Percentiles rank a stretch among this genome's conserved stretches.
Evolutionary conservation across 2,888 invertebrate species (phyloP).

Genomic region (Prostheceraeus crozeri): DNA sequence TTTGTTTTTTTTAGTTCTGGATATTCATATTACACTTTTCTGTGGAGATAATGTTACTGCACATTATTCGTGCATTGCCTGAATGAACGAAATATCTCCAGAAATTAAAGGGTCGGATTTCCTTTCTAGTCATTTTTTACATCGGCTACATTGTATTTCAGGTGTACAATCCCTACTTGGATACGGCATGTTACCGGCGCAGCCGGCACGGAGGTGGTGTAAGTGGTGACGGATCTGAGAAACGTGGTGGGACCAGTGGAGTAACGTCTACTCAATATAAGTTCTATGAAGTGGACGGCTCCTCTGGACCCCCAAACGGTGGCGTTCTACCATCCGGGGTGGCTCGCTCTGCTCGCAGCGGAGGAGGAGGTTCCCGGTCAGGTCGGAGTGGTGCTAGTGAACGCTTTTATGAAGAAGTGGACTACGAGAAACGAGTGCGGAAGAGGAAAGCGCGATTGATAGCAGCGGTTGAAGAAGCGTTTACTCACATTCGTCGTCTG

Average conservation of each 20-base stretch:
- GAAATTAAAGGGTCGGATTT: too few relatives aligned
- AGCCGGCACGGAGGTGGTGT: neutral
- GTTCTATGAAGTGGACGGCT: conserved; percentile 87
- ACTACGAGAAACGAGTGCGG: conserved; percentile 82
- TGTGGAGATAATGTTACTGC: too few relatives aligned
- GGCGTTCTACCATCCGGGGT: conserved; percentile 40
- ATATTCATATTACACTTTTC: too few relatives aligned
- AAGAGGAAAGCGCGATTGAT: conserved; percentile 81
- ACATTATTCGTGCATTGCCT: too few relatives aligned
- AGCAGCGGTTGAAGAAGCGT: conserved; percentile 91
- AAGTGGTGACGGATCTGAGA: neutral
- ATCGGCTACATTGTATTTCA: conserved; percentile 78
- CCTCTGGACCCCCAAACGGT: conserved; percentile 44
- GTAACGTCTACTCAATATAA: conserved; percentile 64
- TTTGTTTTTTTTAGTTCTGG: too few relatives aligned
- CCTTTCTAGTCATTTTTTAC: too few relatives aligned
- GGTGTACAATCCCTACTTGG: conserved; percentile 80
- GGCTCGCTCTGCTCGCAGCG: neutral
- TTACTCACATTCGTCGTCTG: conserved; percentile 59
- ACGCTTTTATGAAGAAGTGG: conserved; percentile 89
- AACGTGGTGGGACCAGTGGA: conserved; percentile 39
- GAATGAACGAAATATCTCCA: too few relatives aligned
- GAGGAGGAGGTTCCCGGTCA: neutral
- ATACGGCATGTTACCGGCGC: conserved; percentile 29
- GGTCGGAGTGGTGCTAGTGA: neutral